phyloP scores from a whole-genome alignment of 2,888 invertebrate genomes.

The Scaptomyza tumidula region DNA sequence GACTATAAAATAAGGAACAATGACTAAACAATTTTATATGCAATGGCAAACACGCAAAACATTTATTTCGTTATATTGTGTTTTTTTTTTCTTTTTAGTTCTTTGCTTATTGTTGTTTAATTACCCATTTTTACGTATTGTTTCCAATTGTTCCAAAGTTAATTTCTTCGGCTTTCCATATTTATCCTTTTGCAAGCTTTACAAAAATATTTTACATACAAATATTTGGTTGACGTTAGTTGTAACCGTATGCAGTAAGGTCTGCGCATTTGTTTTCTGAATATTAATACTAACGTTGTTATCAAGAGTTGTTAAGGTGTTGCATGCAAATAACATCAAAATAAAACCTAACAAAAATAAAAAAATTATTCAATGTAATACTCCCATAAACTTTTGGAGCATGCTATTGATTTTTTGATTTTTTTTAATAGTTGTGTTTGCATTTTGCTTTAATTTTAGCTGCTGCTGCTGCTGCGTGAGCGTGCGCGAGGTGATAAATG shows the following conservation, averaged over 20 bases:
- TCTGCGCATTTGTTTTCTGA: conserved; percentile 32
- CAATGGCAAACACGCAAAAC: conserved; percentile 68
- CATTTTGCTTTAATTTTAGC: conserved; percentile 5
- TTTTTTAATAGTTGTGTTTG: conserved; percentile 20
- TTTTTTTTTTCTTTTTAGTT: conserved; percentile 40
- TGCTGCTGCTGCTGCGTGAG: conserved; percentile 28
- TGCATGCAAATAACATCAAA: conserved; percentile 43
- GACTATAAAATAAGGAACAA: conserved; percentile 51
- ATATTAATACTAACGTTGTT: conserved; percentile 37
- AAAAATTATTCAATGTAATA: conserved; percentile 7
- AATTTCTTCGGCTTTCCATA: conserved; percentile 92
- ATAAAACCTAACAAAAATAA: conserved; percentile 21
- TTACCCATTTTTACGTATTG: conserved; percentile 91
- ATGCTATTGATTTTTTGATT: conserved; percentile 60
- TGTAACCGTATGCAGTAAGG: conserved; percentile 32
- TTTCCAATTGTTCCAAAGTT: conserved; percentile 91
- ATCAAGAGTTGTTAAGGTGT: conserved; percentile 18
- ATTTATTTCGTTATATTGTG: conserved; percentile 47
- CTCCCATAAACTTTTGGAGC: conserved; percentile 28
- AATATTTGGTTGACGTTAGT: conserved; percentile 66
- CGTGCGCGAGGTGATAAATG: conserved; percentile 57
- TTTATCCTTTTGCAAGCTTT: conserved; percentile 95
- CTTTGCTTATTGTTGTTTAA: conserved; percentile 83
- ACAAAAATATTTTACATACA: conserved; percentile 85
- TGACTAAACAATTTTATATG: conserved; percentile 63